Conservation (phyloP, 2,113 vertebrate genomes). For the Cebidichthys violaceus region DNA sequence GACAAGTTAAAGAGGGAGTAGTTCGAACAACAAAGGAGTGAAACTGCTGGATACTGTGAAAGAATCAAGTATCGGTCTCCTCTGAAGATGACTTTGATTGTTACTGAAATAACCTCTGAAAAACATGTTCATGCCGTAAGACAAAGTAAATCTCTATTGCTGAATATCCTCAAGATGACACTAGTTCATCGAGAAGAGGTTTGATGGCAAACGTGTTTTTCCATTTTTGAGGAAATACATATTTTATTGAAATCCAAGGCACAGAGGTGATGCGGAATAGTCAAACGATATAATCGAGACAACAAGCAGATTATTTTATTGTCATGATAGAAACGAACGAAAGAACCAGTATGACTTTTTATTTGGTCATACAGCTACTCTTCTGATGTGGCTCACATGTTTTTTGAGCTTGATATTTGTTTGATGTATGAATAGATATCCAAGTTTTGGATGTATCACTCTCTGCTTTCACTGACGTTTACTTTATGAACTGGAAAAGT, state of each 20-base stretch:
- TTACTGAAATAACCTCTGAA: slow-evolving; percentile 32
- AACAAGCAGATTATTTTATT: slow-evolving; percentile 56
- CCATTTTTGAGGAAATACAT: slow-evolving; percentile 24
- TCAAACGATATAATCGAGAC: slow-evolving; percentile 4
- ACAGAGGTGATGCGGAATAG: slow-evolving; percentile 33
- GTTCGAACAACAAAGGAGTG: neutral
- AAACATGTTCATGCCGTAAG: slow-evolving; percentile 51
- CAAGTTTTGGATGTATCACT: slow-evolving; percentile 37
- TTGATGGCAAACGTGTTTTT: slow-evolving; percentile 61
- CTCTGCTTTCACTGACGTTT: slow-evolving; percentile 76
- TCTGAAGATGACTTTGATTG: slow-evolving; percentile 27
- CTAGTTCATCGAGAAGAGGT: slow-evolving; percentile 34
- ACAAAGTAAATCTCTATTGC: slow-evolving; percentile 39
- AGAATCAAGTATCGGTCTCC: slow-evolving; percentile 14
- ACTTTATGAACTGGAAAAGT: slow-evolving; percentile 82
- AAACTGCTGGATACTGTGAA: neutral
- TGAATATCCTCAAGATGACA: slow-evolving; percentile 44
- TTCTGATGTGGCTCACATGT: slow-evolving; percentile 17
- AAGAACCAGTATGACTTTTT: slow-evolving; percentile 16
- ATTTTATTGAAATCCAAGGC: slow-evolving; percentile 28
- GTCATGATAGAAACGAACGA: slow-evolving; percentile 22
- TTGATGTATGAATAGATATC: neutral
- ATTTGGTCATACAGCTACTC: slow-evolving; percentile 14
- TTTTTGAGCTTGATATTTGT: neutral
- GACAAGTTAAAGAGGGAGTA: slow-evolving; percentile 5